phyloP scores from a whole-genome alignment of 2,888 invertebrate species.

The Octodonta nipae region DNA sequence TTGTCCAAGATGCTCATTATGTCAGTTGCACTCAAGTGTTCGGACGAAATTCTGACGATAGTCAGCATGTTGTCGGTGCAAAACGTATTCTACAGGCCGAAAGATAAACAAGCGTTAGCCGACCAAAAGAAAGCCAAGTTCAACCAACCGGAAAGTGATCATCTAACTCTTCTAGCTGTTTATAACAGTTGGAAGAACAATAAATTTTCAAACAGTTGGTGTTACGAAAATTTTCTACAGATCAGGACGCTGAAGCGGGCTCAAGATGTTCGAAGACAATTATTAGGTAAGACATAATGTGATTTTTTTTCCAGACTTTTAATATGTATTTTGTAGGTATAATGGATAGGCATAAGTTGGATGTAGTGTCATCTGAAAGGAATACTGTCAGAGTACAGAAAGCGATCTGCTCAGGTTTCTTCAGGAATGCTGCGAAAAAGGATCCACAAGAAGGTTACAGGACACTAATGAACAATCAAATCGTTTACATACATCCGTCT shows the following conservation, averaged over 20 bases:
- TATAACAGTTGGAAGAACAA: slow-evolving; percentile 99
- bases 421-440: slow-evolving; percentile 96
- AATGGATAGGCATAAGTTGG: slow-evolving; percentile 64
- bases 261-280: slow-evolving; percentile 94
- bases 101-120: slow-evolving; percentile 91
- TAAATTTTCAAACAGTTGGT: slow-evolving; percentile 98
- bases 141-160: slow-evolving; percentile 97
- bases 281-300: slow-evolving; percentile 69
- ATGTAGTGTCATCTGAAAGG: slow-evolving; percentile 92
- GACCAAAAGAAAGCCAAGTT: slow-evolving; percentile 99
- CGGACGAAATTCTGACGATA: slow-evolving; percentile 95
- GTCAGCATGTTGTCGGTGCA: slow-evolving; percentile 98
- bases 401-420: slow-evolving; percentile 96
- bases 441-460: slow-evolving; percentile 98
- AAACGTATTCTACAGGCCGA: slow-evolving; percentile 91
- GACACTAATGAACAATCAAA: slow-evolving; percentile 92
- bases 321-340: not conserved
- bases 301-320: no score
- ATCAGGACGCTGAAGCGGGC: slow-evolving; percentile 91
- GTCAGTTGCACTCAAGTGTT: slow-evolving; percentile 94
- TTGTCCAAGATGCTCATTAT: slow-evolving; percentile 97
- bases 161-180: slow-evolving; percentile 90
- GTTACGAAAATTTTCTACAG: slow-evolving; percentile 98
- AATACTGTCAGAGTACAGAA: slow-evolving; percentile 93
- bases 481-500: slow-evolving; percentile 97